Conservation (phyloP, 2,113 vertebrate genomes). For the Callithrix jacchus region DNA sequence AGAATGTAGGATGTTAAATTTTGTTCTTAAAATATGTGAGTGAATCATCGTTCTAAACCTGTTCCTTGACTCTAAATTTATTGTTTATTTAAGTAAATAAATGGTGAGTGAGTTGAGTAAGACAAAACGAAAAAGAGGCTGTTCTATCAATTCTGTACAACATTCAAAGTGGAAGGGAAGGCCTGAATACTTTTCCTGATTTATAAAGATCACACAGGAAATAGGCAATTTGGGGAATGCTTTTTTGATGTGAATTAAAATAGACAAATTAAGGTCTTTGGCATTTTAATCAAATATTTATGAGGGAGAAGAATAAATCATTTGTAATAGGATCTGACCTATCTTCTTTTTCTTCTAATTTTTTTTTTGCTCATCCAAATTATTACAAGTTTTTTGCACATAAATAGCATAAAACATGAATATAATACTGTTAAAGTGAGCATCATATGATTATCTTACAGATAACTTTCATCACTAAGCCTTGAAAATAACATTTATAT, state of each 20-base stretch:
- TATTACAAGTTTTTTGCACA: background rate
- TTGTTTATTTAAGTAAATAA: constrained; percentile 4
- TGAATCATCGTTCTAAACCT: background rate
- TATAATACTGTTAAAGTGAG: background rate
- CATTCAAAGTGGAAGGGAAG: background rate
- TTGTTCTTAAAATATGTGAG: constrained; percentile 15
- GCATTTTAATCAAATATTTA: constrained; percentile 28
- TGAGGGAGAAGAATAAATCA: background rate
- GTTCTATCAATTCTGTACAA: background rate
- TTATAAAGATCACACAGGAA: background rate
- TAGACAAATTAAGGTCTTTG: background rate
- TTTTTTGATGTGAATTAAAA: constrained; percentile 45
- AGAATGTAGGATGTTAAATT: background rate
- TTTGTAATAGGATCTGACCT: background rate
- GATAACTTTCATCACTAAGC: background rate
- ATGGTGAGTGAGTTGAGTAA: background rate
- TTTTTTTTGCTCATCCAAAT: constrained; percentile 16
- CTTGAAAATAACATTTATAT: background rate
- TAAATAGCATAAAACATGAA: background rate
- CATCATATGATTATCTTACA: background rate
- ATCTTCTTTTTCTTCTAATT: background rate
- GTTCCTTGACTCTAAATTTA: constrained; percentile 10
- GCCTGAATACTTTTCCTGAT: background rate
- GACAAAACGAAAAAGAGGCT: background rate
- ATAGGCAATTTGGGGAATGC: background rate